Evolutionary conservation across 2,888 invertebrate genomes (phyloP).

Genomic region (Ferrisia virgata): DNA sequence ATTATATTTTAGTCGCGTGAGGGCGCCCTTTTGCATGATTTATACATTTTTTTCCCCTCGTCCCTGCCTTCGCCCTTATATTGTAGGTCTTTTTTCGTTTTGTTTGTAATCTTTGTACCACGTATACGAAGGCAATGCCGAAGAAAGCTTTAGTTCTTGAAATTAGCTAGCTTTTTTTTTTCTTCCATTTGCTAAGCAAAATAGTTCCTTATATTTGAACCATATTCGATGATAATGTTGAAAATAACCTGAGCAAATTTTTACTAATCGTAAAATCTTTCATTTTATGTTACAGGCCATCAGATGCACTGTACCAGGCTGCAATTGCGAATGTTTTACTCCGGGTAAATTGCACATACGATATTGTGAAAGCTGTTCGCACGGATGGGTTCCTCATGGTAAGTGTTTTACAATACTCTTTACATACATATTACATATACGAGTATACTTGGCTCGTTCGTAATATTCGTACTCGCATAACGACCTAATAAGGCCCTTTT

Average conservation of each 20-base stretch:
- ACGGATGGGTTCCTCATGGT: slow-evolving; percentile 75
- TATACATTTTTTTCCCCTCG: slow-evolving; percentile 8
- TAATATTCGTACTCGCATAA: neutral
- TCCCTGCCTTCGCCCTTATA: neutral
- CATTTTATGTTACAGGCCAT: slow-evolving; percentile 58
- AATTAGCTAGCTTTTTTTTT: slow-evolving; percentile 26
- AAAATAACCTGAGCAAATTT: no score
- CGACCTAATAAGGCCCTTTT: neutral
- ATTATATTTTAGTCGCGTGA: slow-evolving; percentile 43
- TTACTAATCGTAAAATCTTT: neutral
- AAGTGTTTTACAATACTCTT: slow-evolving; percentile 54
- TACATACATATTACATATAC: no score
- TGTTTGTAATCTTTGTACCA: no score
- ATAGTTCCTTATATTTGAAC: no score
- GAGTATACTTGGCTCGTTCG: neutral
- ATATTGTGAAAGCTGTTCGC: slow-evolving; percentile 68
- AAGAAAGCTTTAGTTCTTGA: neutral
- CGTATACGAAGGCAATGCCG: neutral
- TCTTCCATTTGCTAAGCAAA: no score
- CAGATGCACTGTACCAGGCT: slow-evolving; percentile 65
- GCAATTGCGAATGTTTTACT: slow-evolving; percentile 67
- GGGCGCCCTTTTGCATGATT: slow-evolving; percentile 46
- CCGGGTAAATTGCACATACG: slow-evolving; percentile 66
- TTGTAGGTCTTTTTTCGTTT: no score
- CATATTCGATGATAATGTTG: no score